Evolutionary conservation across 2,113 vertebrate species (phyloP), one percentile per base, ranked within the genome.

Genomic region (Grantiella picta): DNA sequence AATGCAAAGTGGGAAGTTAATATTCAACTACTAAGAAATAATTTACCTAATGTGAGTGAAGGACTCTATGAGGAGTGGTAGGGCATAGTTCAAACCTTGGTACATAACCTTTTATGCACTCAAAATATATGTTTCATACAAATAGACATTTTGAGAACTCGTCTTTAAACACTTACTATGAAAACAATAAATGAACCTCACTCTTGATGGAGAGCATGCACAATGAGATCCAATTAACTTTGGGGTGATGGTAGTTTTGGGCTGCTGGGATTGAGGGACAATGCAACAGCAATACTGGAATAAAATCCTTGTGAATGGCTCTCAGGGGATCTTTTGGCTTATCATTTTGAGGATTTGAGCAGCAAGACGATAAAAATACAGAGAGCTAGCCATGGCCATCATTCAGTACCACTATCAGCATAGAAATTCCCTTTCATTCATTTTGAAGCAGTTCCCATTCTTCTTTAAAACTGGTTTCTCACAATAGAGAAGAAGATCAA

Each of bases 31-130:
- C 53, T 92, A 81, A 59, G 54, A 80, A 88, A 77, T 81, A 28
- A 90, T 90, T 90, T 96, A 65, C 82, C 22, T 90, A 35, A 35
- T 90, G n/a, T 95, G 82, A 86, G 19, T 83, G 71, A 90, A 92
- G 68, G 54, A 88, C 38, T 77, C 28, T 87, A n/a, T 33, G 29
- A 92, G 47, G 21, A 68, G 31, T 47, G 1, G 0, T 15, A 78
- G 42, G 76, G 35, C 38, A 63, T 10, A 90, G 92, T 83, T 95
- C 80, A 81, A 63, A 94, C 38, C 42, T 59, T 63, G 42, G 18
- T 57, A 25, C 38, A 35, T 73, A 90, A 90, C 59, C 75, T 93
- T 73, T 68, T 31, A 64, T 82, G 29, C 53, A 42, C 33, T 69
- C 66, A 77, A 95, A 96, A 93, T 42, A 45, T 8, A 29, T 42